A percentile compares a stretch with the other conserved stretches of the same genome.
Evolutionary conservation across 2,113 vertebrate genomes (phyloP).

Genomic region (Zosterops pallidus): DNA sequence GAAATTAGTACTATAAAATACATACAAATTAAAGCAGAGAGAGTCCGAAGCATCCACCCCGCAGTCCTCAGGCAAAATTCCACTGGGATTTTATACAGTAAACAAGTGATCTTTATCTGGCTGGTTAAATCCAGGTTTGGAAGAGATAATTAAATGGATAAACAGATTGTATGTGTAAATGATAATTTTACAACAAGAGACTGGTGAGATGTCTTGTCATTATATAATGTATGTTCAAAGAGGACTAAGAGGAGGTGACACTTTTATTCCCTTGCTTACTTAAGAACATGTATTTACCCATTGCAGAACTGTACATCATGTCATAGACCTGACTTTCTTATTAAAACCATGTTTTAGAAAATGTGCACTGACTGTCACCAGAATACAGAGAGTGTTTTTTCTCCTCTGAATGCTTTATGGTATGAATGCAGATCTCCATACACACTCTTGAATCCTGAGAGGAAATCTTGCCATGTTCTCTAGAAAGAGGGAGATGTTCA

Average conservation of each 20-base stretch:
- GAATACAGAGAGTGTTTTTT: not conserved
- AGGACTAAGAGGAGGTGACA: not conserved
- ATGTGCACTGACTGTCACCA: not conserved
- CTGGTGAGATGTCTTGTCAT: not conserved
- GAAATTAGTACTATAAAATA: not conserved
- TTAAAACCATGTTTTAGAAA: slow-evolving; percentile 52
- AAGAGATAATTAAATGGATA: slow-evolving; percentile 18
- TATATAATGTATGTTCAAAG: not conserved
- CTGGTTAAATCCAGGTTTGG: slow-evolving; percentile 24
- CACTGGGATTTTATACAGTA: not conserved
- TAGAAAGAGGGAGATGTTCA: not conserved
- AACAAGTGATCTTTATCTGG: slow-evolving; percentile 25
- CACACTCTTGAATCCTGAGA: rapidly evolving
- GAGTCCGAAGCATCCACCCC: not conserved
- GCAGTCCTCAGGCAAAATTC: not conserved
- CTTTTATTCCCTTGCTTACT: slow-evolving; percentile 19
- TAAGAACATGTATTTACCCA: slow-evolving; percentile 25
- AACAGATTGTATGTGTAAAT: slow-evolving; percentile 17
- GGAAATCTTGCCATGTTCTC: not conserved
- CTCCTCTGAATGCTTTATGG: not conserved
- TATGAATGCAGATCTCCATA: not conserved
- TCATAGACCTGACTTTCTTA: slow-evolving; percentile 27
- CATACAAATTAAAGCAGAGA: not conserved
- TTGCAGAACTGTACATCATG: not conserved
- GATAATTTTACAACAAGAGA: not conserved